Conservation (phyloP, 2,113 vertebrate species). For the Panthera tigris region DNA sequence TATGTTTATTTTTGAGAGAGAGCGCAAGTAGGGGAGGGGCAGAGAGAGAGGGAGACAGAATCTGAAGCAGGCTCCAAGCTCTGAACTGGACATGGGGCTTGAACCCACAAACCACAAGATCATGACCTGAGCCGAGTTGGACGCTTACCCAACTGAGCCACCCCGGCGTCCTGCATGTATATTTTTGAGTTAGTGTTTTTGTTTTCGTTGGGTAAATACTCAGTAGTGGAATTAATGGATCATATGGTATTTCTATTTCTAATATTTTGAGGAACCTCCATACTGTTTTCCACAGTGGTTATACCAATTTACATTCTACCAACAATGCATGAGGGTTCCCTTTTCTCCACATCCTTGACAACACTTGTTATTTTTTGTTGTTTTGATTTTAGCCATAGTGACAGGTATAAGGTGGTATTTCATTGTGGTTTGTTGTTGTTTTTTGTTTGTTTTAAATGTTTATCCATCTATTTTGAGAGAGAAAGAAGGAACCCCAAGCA, state of each 20-base stretch:
- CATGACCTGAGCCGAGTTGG: too few species aligned
- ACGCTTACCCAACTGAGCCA: too few species aligned
- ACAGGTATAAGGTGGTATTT: background rate
- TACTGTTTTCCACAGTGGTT: background rate
- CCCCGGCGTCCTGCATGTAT: background rate
- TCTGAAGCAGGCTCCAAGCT: too few species aligned
- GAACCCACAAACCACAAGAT: too few species aligned
- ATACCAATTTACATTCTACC: background rate
- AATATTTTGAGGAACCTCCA: background rate
- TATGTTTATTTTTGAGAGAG: too few species aligned
- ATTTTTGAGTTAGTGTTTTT: background rate
- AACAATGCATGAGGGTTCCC: background rate
- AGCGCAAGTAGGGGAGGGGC: too few species aligned
- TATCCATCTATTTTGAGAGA: too few species aligned
- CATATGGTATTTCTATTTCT: background rate
- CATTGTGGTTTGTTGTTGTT: too few species aligned
- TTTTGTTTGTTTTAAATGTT: too few species aligned
- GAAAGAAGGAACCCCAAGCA: too few species aligned
- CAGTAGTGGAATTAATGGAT: background rate
- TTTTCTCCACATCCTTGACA: background rate
- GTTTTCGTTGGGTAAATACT: background rate
- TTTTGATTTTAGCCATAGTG: background rate
- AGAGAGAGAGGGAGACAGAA: too few species aligned
- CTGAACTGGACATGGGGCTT: too few species aligned
- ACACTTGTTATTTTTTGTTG: background rate